A percentile compares a stretch with the other conserved stretches of the same genome.
Conservation (phyloP, 2,888 invertebrate genomes). For the Tridacna crocea region DNA sequence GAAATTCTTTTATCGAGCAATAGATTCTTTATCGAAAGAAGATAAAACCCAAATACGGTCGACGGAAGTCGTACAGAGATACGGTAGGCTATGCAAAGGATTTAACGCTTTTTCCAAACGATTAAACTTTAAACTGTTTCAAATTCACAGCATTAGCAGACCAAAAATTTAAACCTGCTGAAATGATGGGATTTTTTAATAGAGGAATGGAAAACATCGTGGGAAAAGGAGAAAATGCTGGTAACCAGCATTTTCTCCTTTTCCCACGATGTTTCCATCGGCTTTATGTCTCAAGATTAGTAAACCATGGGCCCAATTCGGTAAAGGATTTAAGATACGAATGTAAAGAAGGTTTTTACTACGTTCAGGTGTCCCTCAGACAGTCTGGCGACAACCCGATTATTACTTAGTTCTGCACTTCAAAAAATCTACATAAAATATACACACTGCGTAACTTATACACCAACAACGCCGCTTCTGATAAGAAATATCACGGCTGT, state of each 20-base stretch:
- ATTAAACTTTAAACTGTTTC: background rate
- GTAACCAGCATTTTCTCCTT: background rate
- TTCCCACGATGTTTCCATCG: background rate
- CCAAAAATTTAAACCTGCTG: background rate
- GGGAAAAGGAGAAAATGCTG: background rate
- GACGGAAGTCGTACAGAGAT: too few species aligned
- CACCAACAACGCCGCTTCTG: background rate
- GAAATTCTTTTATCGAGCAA: too few species aligned
- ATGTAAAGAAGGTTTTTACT: constrained; percentile 27
- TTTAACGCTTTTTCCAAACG: background rate
- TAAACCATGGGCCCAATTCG: background rate
- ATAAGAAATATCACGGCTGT: background rate
- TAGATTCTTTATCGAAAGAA: too few species aligned
- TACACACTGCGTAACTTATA: constrained; percentile 32
- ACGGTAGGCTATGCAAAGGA: too few species aligned
- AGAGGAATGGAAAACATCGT: background rate
- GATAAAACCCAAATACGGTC: too few species aligned
- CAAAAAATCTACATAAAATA: constrained; percentile 59
- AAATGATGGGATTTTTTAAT: too few species aligned
- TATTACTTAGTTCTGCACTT: constrained; percentile 54
- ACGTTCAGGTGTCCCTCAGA: constrained; percentile 65
- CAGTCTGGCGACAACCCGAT: constrained; percentile 61
- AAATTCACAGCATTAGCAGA: background rate
- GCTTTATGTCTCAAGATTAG: background rate
- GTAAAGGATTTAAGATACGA: constrained; percentile 11